phyloP scores from a whole-genome alignment of 2,113 vertebrate genomes.

The Columba livia region DNA sequence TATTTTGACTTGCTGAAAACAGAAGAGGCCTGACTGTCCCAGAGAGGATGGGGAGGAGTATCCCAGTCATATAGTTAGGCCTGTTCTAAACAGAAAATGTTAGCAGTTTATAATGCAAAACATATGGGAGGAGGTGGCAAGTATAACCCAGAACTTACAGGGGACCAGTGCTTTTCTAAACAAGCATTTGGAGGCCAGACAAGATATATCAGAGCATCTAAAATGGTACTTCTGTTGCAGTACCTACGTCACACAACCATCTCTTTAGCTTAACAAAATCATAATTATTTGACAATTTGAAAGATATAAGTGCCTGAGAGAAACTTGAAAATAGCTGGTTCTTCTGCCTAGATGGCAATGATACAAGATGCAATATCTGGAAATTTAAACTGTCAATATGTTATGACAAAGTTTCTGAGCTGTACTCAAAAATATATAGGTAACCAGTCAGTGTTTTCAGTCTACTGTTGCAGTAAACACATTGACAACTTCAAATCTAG shows the following conservation, averaged over 20 bases:
- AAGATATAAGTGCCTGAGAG: background rate
- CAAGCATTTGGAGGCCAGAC: background rate
- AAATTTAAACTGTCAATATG: background rate
- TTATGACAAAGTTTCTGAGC: background rate
- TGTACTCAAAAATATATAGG: background rate
- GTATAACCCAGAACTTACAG: background rate
- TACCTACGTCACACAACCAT: background rate
- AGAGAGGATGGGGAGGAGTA: background rate
- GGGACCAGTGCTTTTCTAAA: background rate
- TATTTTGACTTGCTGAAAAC: background rate
- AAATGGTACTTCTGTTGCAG: background rate
- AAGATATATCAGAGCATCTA: background rate
- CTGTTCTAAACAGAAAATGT: background rate
- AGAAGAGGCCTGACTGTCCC: background rate
- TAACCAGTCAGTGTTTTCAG: background rate
- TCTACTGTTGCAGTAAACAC: background rate
- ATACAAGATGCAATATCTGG: background rate
- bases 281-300: background rate
- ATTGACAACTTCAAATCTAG: background rate
- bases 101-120: background rate
- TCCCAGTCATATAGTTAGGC: background rate
- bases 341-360: background rate
- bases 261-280: background rate
- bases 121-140: background rate
- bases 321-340: background rate